A percentile compares a stretch with the other conserved stretches of the same genome.
Conservation (phyloP, 2,113 vertebrate genomes). For the Eolophus roseicapilla region DNA sequence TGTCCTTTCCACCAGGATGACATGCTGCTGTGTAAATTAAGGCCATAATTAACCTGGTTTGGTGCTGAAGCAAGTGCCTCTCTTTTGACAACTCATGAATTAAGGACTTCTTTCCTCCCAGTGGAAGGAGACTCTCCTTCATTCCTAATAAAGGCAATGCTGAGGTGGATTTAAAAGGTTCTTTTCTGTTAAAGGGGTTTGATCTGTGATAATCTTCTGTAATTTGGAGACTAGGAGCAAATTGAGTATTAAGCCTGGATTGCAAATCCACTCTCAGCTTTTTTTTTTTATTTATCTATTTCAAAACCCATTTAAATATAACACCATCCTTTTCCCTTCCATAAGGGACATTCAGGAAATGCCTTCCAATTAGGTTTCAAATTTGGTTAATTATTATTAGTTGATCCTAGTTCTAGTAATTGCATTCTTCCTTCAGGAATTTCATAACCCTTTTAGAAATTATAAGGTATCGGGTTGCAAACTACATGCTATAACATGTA, state of each 20-base stretch:
- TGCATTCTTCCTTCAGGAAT: not conserved
- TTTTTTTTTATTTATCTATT: not conserved
- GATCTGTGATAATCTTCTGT: not conserved
- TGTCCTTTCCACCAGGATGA: not conserved
- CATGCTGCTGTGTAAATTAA: slow-evolving; percentile 33
- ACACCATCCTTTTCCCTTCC: not conserved
- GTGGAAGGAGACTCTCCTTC: not conserved
- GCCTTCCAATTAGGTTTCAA: not conserved
- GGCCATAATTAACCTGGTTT: slow-evolving; percentile 47
- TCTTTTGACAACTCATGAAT: slow-evolving; percentile 47
- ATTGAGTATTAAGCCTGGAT: not conserved
- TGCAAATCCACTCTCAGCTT: not conserved
- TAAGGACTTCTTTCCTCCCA: not conserved
- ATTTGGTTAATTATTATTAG: slow-evolving; percentile 15
- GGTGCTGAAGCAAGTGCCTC: slow-evolving; percentile 56
- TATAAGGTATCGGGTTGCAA: not conserved
- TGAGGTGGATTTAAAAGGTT: slow-evolving; percentile 16
- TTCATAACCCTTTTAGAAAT: not conserved
- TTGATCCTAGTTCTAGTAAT: not conserved
- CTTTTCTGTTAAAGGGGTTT: slow-evolving; percentile 5
- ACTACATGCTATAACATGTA: not conserved
- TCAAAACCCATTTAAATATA: not conserved
- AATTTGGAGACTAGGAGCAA: not conserved
- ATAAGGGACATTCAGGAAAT: not conserved
- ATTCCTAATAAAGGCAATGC: not conserved